These are phyloP conservation scores for Campylorhamphus procurvoides DNA, from an alignment of 2,113 vertebrate genomes.

Conservation along the genomic window DNA sequence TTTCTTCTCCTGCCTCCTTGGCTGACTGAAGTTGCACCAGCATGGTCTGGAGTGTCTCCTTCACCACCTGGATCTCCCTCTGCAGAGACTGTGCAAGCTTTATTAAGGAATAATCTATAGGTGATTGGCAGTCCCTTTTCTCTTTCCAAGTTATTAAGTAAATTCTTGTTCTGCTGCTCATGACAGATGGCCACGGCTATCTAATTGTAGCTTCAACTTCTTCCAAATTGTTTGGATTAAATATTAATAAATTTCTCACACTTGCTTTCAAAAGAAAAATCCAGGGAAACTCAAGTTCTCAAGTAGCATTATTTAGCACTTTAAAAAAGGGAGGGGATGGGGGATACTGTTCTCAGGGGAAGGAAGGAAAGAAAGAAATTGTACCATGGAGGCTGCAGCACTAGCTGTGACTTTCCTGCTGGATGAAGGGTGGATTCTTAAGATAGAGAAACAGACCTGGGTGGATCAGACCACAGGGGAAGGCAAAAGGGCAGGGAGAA, in stretches of 20 bases:
- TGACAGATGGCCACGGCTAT: constrained; percentile 79
- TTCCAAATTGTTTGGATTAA: constrained; percentile 84
- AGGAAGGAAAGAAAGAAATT: background rate
- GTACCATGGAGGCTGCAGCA: background rate
- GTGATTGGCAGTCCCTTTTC: constrained; percentile 64
- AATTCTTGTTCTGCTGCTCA: constrained; percentile 70
- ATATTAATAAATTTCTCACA: constrained; percentile 82
- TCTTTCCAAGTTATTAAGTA: constrained; percentile 49
- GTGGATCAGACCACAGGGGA: background rate
- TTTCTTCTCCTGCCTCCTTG: constrained; percentile 76
- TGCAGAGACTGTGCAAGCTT: constrained; percentile 80
- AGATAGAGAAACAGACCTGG: background rate
- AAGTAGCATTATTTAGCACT: constrained; percentile 28
- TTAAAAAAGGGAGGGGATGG: background rate
- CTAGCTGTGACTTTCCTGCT: rapidly evolving
- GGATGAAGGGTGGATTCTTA: background rate
- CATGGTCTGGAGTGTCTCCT: constrained; percentile 78
- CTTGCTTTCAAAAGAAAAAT: constrained; percentile 24
- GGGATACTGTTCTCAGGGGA: background rate
- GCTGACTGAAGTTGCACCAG: constrained; percentile 81
- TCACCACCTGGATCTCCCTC: constrained; percentile 86
- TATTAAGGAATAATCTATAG: constrained; percentile 84
- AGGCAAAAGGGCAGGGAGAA: background rate
- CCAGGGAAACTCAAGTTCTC: constrained; percentile 16
- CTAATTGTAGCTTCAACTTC: constrained; percentile 79